A percentile compares a stretch with the other conserved stretches of the same genome.
phyloP scores from a whole-genome alignment of 2,797 vertebrate genomes.

The Craterocephalus amniculus region DNA sequence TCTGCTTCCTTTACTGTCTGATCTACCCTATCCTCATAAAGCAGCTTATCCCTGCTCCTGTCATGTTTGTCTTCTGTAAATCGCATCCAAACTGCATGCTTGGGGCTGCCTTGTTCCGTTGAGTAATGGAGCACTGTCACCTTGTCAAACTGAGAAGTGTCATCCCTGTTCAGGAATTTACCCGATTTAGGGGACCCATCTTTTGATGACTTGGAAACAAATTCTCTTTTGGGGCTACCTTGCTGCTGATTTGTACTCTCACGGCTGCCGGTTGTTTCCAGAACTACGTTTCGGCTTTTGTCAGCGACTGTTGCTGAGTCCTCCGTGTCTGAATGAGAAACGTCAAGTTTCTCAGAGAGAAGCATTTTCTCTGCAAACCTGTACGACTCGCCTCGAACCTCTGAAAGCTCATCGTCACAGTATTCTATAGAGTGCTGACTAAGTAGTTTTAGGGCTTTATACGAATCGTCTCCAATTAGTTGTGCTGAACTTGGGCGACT shows the following conservation, averaged over 20 bases:
- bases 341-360: slow-evolving; percentile 95
- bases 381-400: slow-evolving; percentile 97
- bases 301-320: slow-evolving; percentile 85
- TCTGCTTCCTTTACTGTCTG: slow-evolving; percentile 98
- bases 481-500: slow-evolving; percentile 98
- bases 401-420: slow-evolving; percentile 97
- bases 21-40: slow-evolving; percentile 98
- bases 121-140: slow-evolving; percentile 97
- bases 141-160: slow-evolving; percentile 92
- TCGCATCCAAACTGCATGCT: slow-evolving; percentile 97
- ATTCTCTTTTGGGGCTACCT: slow-evolving; percentile 88
- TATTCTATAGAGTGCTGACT: slow-evolving; percentile 98
- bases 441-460: slow-evolving; percentile 95
- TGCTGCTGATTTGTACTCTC: slow-evolving; percentile 82
- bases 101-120: slow-evolving; percentile 93
- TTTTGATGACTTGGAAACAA: slow-evolving; percentile 91
- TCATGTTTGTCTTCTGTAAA: slow-evolving; percentile 97
- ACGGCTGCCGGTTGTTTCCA: slow-evolving; percentile 85
- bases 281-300: slow-evolving; percentile 81
- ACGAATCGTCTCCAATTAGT: slow-evolving; percentile 95
- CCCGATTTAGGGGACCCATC: slow-evolving; percentile 91
- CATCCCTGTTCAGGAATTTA: slow-evolving; percentile 88
- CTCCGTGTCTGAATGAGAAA: slow-evolving; percentile 91
- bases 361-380: slow-evolving; percentile 99
- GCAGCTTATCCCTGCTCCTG: slow-evolving; percentile 94